phyloP scores from a whole-genome alignment of 2,888 invertebrate species.

The Trachelus troglodyta region DNA sequence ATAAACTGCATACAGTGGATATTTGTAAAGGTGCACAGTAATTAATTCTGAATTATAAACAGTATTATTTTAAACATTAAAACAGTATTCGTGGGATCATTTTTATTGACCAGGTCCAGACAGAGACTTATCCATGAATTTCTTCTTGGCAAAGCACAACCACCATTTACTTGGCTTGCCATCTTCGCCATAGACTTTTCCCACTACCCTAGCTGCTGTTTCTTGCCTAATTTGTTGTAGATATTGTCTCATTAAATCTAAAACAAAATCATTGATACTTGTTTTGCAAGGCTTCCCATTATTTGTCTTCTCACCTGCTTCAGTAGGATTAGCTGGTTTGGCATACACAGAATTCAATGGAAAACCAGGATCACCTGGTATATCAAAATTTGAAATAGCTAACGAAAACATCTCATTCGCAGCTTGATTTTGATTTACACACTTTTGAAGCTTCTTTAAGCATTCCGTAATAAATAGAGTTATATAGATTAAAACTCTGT shows the following conservation, averaged over 20 bases:
- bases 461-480: constrained; percentile 98
- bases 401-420: constrained; percentile 96
- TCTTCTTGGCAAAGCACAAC: constrained; percentile 98
- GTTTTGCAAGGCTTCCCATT: not conserved
- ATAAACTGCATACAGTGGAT: too few relatives aligned
- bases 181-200: constrained; percentile 83
- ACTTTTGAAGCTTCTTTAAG: constrained; percentile 92
- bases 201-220: constrained; percentile 90
- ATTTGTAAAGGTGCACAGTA: too few relatives aligned
- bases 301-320: constrained; percentile 75
- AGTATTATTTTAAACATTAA: too few relatives aligned
- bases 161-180: constrained; percentile 99
- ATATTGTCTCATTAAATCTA: constrained; percentile 93
- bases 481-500: constrained; percentile 95
- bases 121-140: constrained; percentile 99
- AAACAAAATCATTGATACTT: constrained; percentile 40
- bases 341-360: constrained; percentile 96
- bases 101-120: constrained; percentile 86
- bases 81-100: too few relatives aligned
- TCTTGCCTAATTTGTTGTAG: constrained; percentile 95
- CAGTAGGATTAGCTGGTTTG: constrained; percentile 81
- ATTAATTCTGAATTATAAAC: too few relatives aligned
- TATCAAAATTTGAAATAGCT: constrained; percentile 93
- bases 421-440: constrained; percentile 89
- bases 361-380: constrained; percentile 95